Conservation (phyloP, 2,888 invertebrate genomes). For the Tricholauxania praeusta region DNA sequence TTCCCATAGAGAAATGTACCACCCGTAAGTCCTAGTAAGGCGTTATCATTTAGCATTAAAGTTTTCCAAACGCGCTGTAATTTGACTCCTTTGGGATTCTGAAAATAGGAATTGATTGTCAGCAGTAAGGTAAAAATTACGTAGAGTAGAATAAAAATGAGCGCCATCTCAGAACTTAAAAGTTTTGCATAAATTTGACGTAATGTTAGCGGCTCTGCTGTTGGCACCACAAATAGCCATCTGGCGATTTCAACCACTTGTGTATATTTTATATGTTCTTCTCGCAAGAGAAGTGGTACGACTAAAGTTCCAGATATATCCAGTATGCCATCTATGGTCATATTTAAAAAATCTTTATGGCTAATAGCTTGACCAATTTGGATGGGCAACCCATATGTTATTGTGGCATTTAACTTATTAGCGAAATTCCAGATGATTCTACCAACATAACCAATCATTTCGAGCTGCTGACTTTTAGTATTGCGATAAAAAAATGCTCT, state of each 20-base stretch:
- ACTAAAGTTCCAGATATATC: not conserved
- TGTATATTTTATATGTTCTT: not conserved
- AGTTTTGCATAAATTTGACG: not conserved
- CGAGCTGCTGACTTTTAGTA: not conserved
- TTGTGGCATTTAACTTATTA: too few species aligned
- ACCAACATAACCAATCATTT: too few species aligned
- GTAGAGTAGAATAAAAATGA: not conserved
- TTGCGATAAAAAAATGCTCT: too few species aligned
- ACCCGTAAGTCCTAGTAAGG: too few species aligned
- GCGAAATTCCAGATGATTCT: too few species aligned
- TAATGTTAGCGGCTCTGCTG: not conserved
- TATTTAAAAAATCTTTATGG: not conserved
- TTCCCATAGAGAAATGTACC: too few species aligned
- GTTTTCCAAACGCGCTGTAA: too few species aligned
- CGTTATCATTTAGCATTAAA: too few species aligned
- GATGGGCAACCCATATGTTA: too few species aligned
- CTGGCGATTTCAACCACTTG: constrained; percentile 1
- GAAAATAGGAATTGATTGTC: too few species aligned
- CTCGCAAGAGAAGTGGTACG: rapidly evolving
- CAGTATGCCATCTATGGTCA: not conserved
- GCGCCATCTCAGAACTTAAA: not conserved
- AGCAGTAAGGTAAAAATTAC: not conserved
- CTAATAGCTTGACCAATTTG: too few species aligned
- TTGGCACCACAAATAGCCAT: constrained; percentile 26
- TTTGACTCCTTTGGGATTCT: too few species aligned